Evolutionary conservation across 2,797 vertebrate genomes (phyloP).

Genomic region (Morelia viridis): DNA sequence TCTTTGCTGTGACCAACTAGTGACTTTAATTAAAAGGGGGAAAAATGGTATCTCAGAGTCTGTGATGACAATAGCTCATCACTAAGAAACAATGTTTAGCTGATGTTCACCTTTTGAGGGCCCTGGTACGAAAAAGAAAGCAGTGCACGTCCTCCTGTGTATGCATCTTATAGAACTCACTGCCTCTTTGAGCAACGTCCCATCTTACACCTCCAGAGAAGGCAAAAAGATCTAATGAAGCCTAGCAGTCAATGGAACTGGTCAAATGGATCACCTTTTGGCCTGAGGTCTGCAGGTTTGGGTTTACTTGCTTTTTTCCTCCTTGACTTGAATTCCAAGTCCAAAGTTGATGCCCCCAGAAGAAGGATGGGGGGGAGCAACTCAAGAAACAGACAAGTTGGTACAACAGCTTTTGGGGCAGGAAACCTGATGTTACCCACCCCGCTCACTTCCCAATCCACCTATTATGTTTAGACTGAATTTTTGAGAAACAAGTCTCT

Average conservation of each 20-base stretch:
- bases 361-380: neutral
- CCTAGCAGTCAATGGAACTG: neutral
- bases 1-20: neutral
- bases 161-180: neutral
- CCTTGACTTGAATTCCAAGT: neutral
- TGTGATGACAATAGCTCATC: neutral
- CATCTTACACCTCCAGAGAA: neutral
- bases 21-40: neutral
- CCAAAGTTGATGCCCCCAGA: neutral
- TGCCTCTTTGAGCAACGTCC: neutral
- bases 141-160: fast-evolving
- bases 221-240: neutral
- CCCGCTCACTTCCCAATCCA: neutral
- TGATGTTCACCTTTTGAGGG: neutral
- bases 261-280: neutral
- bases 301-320: too few relatives aligned
- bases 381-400: neutral
- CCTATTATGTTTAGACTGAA: neutral
- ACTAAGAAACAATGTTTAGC: neutral
- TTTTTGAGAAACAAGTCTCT: neutral
- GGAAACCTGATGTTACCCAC: neutral
- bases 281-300: neutral
- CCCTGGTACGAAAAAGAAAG: neutral
- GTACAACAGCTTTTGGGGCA: neutral
- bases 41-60: neutral